phyloP scores from a whole-genome alignment of 2,888 invertebrate genomes.

The Brenthis ino region DNA sequence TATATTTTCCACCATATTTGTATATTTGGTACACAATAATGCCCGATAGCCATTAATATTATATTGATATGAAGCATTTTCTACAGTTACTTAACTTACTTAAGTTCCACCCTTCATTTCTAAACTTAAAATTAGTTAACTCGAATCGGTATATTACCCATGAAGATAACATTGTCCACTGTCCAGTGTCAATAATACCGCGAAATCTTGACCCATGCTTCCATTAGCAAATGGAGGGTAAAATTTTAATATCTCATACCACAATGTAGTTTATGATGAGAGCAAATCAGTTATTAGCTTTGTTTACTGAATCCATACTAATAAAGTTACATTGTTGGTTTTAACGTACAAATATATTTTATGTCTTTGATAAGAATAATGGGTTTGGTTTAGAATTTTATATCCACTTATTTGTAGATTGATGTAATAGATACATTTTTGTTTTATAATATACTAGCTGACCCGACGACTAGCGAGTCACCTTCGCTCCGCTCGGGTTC shows the following conservation, averaged over 20 bases:
- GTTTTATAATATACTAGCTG: no score
- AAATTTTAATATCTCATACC: slow-evolving; percentile 48
- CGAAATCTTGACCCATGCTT: slow-evolving; percentile 31
- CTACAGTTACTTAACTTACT: no score
- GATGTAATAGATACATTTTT: no score
- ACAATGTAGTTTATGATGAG: slow-evolving; percentile 37
- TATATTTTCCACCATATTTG: no score
- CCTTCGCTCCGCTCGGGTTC: no score
- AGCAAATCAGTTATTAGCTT: slow-evolving; percentile 38
- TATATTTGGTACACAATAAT: no score
- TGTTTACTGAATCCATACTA: slow-evolving; percentile 30
- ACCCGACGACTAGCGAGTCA: no score
- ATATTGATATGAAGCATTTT: no score
- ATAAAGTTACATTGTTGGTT: slow-evolving; percentile 18
- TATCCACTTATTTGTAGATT: neutral
- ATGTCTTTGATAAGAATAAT: slow-evolving; percentile 1
- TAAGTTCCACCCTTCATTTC: neutral
- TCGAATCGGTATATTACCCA: slow-evolving; percentile 33
- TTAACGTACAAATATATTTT: slow-evolving; percentile 2
- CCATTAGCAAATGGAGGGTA: slow-evolving; percentile 51
- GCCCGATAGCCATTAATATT: no score
- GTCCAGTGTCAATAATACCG: slow-evolving; percentile 30
- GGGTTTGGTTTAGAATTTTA: neutral
- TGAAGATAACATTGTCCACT: slow-evolving; percentile 20
- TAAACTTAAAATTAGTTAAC: neutral